Base-by-base conservation (phyloP, 2,797 vertebrate species). In the Acrossocheilus wenchowensis region DNA sequence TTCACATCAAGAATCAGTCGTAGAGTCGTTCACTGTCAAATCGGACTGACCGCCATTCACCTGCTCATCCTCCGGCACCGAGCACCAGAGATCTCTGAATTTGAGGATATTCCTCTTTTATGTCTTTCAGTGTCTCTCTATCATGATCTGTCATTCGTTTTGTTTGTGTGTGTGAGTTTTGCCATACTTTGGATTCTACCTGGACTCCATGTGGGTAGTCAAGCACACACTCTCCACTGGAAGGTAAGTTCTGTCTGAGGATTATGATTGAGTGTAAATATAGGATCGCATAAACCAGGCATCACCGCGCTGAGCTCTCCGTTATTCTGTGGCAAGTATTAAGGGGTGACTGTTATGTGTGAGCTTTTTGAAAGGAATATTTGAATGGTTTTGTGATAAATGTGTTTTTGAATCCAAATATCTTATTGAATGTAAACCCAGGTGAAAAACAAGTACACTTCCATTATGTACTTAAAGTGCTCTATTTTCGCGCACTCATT, bases 221-320 rank as follows among this genome's bases (percentile, higher is more conserved):
- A 80, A 86, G 84, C 30, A 43, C 26, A 72, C 43, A 41, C 43
- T 81, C 14, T 39, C 23, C 30, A 17, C 10, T 81, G 23, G 43
- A 86, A 86, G 84, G 84, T 86, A 74, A 74, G 84, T 64, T 41
- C 34, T 34, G 41, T 68, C 62, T 66, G 26, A 15, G 62, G 26
- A 34, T 30, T 34, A 15, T 66, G 30, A 34, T 66, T 66, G 30
- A 66, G 30, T 66, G 64, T 15, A 34, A 66, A 66, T 34, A 66
- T 17, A 7, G 15, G 6, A 8, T 66, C 0, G 21, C 54, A 9
- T 60, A 60, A 60, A 60, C 54, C n/a, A 60, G 54, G 54, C 54
- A 60, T 60, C 23, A 12, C n/a, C 4, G 1, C 0, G 4, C 10
- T 12, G 57, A 23, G n/a, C 11, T 6, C 60, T 14, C 15, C 36